Base-by-base conservation (phyloP, 2,113 vertebrate species). In the Phyllopteryx taeniolatus region DNA sequence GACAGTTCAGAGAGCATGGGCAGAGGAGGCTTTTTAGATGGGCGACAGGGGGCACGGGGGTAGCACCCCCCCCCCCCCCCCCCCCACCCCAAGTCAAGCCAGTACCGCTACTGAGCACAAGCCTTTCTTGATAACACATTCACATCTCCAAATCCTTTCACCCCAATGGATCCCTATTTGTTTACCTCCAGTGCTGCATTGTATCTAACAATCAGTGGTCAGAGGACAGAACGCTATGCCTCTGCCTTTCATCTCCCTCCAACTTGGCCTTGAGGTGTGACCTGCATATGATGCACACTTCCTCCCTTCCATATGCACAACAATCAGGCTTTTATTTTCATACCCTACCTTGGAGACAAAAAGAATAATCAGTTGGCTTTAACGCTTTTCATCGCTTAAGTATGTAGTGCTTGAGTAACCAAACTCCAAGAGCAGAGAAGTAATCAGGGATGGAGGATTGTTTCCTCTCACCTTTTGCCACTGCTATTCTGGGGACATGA, bases 201-300 rank as follows among this genome's bases (percentile, higher is more conserved):
- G 47, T 76, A 83, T 85, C 88, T 84, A 73, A 77, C 83, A 80
- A 86, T 86, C 84, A 78, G 81, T 83, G 67, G 78, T 83, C 79
- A 81, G 79, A 76, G 85, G 77, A 81, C 72, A 44, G 0, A 63
- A 72, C 57, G 14, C 60, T 51, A 68, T 19, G 70, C 72, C 79
- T 65, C 51, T 68, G 17, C 53, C 84, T 87, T 89, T 89, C 80
- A 91, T 89, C 83, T 80, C 64, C 2, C 79, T 86, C 73, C 78
- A 84, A 70, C 65, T 84, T 82, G 87, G 87, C 85, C 83, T 83
- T 79, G 85, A 81, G 81, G 81, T 73, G 46, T 78, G 71, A 85
- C 83, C 83, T 79, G 84, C 76, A 86, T 78, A 31, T 31, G 79
- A 76, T 56, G 71, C 61, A 17, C 63, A 54, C 68, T 27, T 31